Evolutionary conservation across 1,140 invertebrate genomes (phyloP).

Genomic region (Leguminivora glycinivorella): DNA sequence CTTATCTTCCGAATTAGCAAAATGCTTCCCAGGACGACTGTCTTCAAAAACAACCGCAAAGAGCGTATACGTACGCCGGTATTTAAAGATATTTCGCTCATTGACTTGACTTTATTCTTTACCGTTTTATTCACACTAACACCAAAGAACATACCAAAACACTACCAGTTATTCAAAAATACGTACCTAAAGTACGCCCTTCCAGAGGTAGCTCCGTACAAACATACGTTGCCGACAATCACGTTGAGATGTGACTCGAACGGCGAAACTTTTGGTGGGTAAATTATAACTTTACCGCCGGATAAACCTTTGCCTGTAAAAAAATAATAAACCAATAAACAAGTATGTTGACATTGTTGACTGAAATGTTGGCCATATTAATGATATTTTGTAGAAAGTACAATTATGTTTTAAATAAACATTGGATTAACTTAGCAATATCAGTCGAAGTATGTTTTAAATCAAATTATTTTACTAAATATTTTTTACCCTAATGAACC

Average conservation of each 20-base stretch:
- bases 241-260: slow-evolving; percentile 96
- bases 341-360: background rate
- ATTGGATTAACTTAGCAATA: too few species aligned
- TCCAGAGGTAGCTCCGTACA: slow-evolving; percentile 98
- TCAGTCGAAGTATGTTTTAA: too few species aligned
- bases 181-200: slow-evolving; percentile 90
- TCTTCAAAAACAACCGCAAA: too few species aligned
- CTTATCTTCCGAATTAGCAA: too few species aligned
- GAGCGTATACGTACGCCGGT: too few species aligned
- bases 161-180: slow-evolving; percentile 3
- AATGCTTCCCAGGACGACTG: too few species aligned
- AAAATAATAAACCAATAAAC: slow-evolving; percentile 33
- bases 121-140: background rate
- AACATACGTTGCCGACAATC: slow-evolving; percentile 98
- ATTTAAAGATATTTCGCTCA: too few species aligned
- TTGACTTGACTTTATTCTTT: background rate
- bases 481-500: too few species aligned
- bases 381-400: background rate
- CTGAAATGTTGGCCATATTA: background rate
- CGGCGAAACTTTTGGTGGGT: slow-evolving; percentile 91
- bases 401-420: too few species aligned
- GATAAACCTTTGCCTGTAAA: slow-evolving; percentile 90
- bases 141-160: background rate
- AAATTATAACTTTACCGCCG: slow-evolving; percentile 96
- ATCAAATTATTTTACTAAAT: too few species aligned